Base-by-base conservation (phyloP, 2,113 vertebrate species). In the Phalacrocorax brasilianus region DNA sequence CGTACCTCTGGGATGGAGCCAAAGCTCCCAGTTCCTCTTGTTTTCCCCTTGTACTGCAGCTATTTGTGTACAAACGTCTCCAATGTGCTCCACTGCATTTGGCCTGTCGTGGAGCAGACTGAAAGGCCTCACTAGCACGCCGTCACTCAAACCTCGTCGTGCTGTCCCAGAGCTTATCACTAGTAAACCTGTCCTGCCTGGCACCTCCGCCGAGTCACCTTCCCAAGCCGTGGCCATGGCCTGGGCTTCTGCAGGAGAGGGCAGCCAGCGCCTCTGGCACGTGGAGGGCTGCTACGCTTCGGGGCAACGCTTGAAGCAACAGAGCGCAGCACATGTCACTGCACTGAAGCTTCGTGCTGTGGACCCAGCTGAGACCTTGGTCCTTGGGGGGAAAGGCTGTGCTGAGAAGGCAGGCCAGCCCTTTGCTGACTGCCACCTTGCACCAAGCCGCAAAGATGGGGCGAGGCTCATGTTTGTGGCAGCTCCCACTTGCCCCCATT, bases 381-480 rank as follows among this genome's bases (percentile, higher is more conserved):
- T 12, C 30, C 38, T 33, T 52, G 44, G 3, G 32, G 70, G 22
- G 38, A 50, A 56, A 58, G 38, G 55, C 62, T 14, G 6, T 5
- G 13, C 9, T 32, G 28, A 45, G 19, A 32, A 32, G 63, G 42
- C 20, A 23, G 28, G 33, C 20, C 33, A 53, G 19, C 4, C 4
- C 12, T 65, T 44, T 58, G 11, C 19, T 10, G 12, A 11, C 14
- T 49, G 55, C 4, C 11, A 50, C 24, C 21, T 74, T 56, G 20
- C n/a, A 70, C 9, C 8, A 20, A 85, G 16, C 16, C 26, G 21
- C 44, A 49, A 35, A 22, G 24, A 20, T 47, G 38, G 9, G 11
- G 23, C 13, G 24, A 70, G 27, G 30, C 14, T 68, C 0, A 0
- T 45, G 14, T 74, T 61, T 3, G 2, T 4, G 7, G 33, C 1